These are phyloP conservation scores for Trialeurodes vaporariorum DNA, from an alignment of 1,140 invertebrate genomes.

Conservation along the genomic window DNA sequence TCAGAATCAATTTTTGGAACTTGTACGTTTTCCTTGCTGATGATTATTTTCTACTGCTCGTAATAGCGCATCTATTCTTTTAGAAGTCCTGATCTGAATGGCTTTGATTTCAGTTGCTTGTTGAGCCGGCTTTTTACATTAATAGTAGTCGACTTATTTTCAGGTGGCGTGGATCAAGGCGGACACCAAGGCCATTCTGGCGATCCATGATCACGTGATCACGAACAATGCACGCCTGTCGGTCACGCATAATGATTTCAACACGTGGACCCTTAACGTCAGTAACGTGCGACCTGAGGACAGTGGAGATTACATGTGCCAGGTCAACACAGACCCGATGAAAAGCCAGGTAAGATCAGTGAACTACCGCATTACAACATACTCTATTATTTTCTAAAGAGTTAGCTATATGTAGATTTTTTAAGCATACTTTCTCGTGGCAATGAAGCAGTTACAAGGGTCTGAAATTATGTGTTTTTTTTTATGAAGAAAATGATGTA, in stretches of 20 bases:
- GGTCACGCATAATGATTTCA: constrained; percentile 74
- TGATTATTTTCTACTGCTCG: no score
- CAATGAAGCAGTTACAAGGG: no score
- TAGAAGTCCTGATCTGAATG: no score
- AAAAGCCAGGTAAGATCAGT: constrained; percentile 70
- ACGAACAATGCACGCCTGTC: constrained; percentile 75
- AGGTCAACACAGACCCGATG: constrained; percentile 89
- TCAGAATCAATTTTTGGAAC: no score
- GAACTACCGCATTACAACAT: no score
- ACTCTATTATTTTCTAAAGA: not conserved
- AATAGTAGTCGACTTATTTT: no score
- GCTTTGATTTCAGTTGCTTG: no score
- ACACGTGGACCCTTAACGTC: constrained; percentile 79
- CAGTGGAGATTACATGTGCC: constrained; percentile 81
- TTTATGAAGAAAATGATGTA: no score
- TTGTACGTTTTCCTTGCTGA: no score
- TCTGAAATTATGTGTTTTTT: no score
- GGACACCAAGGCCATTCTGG: constrained; percentile 80
- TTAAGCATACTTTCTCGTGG: not conserved
- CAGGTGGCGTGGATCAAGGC: constrained; percentile 89
- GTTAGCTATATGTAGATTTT: not conserved
- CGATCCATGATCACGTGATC: constrained; percentile 84
- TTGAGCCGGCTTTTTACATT: no score
- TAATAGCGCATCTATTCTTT: no score
- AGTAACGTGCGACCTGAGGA: constrained; percentile 68